Evolutionary conservation across 2,888 invertebrate genomes (phyloP).

Genomic region (Masnerella sp.): DNA sequence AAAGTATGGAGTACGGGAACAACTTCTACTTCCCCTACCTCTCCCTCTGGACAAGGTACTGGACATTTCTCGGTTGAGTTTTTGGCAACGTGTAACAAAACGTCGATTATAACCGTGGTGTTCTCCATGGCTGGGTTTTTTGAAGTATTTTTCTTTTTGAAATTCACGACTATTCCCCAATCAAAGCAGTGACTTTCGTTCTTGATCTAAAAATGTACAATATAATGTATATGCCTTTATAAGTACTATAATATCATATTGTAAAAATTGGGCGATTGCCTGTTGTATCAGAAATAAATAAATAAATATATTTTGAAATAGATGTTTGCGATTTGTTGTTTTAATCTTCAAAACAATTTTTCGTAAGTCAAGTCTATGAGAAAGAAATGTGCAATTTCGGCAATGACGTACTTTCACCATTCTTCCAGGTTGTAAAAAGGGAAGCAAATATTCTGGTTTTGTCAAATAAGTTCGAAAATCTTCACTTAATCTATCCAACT

Average conservation of each 20-base stretch:
- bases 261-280: no score
- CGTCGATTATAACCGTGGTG: constrained; percentile 86
- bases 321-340: no score
- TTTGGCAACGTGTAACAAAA: constrained; percentile 88
- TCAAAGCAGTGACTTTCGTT: constrained; percentile 92
- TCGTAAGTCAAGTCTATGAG: background rate
- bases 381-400: no score
- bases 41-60: constrained; percentile 83
- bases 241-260: no score
- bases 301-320: no score
- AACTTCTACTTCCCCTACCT: constrained; percentile 92
- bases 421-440: constrained; percentile 96
- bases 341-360: background rate
- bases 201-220: constrained; percentile 82
- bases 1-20: constrained; percentile 91
- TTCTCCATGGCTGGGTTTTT: constrained; percentile 79
- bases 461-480: constrained; percentile 90
- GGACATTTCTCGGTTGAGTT: constrained; percentile 81
- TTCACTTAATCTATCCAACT: constrained; percentile 85
- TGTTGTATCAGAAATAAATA: no score
- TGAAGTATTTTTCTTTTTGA: constrained; percentile 86
- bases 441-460: constrained; percentile 91
- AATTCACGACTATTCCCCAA: constrained; percentile 98
- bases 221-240: no score
- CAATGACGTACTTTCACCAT: constrained; percentile 93